These are phyloP conservation scores for Apeltes quadracus DNA, from an alignment of 2,113 vertebrate species.

Conservation along the genomic window DNA sequence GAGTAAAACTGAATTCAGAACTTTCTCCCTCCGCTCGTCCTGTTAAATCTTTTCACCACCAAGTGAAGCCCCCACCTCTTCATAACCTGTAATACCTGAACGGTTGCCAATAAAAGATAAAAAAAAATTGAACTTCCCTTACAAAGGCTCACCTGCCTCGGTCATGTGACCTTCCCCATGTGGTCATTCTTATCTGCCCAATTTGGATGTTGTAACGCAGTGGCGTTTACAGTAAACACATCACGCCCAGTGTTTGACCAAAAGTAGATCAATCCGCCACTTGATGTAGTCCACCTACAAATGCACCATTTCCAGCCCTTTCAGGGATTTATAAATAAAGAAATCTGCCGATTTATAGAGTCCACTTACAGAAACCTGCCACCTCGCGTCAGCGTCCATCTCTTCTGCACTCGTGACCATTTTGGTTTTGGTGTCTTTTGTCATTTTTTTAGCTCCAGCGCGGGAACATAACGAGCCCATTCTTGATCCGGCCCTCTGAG, in stretches of 20 bases:
- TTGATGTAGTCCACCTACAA: slow-evolving; percentile 17
- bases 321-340: no score
- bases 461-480: slow-evolving; percentile 50
- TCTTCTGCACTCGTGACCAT: not conserved
- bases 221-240: no score
- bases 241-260: no score
- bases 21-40: not conserved
- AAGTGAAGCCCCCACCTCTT: not conserved
- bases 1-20: not conserved
- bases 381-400: not conserved
- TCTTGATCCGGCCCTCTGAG: slow-evolving; percentile 12
- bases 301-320: not conserved
- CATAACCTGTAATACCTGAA: slow-evolving; percentile 6
- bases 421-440: not conserved
- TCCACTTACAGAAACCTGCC: slow-evolving; percentile 10
- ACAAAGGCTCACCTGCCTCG: slow-evolving; percentile 17
- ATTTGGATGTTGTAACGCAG: no score
- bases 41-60: not conserved
- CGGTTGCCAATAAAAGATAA: slow-evolving; percentile 47
- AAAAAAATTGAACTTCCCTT: slow-evolving; percentile 22
- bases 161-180: slow-evolving; percentile 55
- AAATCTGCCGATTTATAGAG: not conserved
- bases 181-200: slow-evolving; percentile 15
- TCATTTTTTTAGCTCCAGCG: not conserved
- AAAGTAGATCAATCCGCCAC: not conserved